phyloP scores from a whole-genome alignment of 2,797 vertebrate genomes.

The Gymnothorax reevesii region DNA sequence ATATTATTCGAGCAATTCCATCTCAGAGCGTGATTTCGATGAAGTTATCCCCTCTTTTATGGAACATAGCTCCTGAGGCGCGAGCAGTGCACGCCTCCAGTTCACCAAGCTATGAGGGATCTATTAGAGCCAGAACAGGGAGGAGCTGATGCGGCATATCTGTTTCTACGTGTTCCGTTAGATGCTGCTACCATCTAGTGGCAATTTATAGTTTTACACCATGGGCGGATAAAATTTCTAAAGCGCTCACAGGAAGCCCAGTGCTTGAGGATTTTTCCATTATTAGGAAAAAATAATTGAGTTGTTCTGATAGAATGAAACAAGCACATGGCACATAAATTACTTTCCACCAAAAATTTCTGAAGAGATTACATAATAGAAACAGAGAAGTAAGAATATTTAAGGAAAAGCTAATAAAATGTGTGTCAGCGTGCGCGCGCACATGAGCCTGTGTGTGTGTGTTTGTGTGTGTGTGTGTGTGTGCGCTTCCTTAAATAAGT shows the following conservation, averaged over 20 bases:
- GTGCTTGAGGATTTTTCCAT: not conserved
- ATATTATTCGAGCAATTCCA: constrained; percentile 3
- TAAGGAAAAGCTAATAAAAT: too few relatives aligned
- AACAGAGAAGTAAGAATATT: too few relatives aligned
- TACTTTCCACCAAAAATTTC: not conserved
- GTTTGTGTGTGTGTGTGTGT: too few relatives aligned
- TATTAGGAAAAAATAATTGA: not conserved
- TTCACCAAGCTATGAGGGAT: not conserved
- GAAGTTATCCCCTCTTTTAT: not conserved
- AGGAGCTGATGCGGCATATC: not conserved
- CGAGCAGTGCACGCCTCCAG: not conserved
- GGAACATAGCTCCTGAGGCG: not conserved
- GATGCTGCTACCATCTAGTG: constrained; percentile 21
- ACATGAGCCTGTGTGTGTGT: too few relatives aligned
- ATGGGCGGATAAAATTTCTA: not conserved
- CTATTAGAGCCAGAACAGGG: not conserved
- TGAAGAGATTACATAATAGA: not conserved
- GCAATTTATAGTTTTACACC: not conserved
- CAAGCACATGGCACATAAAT: not conserved
- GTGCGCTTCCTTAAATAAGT: too few relatives aligned
- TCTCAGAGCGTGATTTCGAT: constrained; percentile 5
- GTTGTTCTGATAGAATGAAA: not conserved
- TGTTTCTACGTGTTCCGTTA: not conserved
- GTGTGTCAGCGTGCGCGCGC: too few relatives aligned
- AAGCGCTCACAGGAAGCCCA: not conserved